Conservation (phyloP, 2,888 invertebrate species). For the Drosophila setosimentum region DNA sequence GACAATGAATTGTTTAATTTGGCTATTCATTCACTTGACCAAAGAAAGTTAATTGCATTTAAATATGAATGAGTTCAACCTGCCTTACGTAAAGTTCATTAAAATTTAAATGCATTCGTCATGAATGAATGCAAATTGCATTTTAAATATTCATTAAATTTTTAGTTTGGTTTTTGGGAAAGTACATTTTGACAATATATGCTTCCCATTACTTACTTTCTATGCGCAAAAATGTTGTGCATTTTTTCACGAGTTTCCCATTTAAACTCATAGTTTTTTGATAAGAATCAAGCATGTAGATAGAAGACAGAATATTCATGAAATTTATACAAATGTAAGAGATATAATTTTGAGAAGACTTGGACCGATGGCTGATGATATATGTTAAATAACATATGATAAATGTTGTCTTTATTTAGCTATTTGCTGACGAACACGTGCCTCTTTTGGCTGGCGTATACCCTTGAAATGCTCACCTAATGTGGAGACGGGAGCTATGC, state of each 20-base stretch:
- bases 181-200: neutral
- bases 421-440: constrained; percentile 8
- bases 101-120: neutral
- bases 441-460: constrained; percentile 4
- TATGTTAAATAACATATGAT: neutral
- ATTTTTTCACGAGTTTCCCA: neutral
- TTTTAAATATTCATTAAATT: neutral
- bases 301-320: neutral
- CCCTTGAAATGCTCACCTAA: constrained; percentile 17
- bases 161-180: neutral
- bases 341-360: neutral
- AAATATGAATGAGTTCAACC: constrained; percentile 1
- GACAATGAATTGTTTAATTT: constrained; percentile 3
- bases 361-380: neutral
- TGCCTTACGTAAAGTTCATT: neutral
- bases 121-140: neutral
- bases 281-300: neutral
- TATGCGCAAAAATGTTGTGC: too few species aligned
- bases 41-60: constrained; percentile 2
- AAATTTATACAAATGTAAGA: neutral
- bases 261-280: neutral
- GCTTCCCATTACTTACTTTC: constrained; percentile 1
- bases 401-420: neutral
- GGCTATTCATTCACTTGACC: neutral
- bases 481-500: neutral